phyloP scores from a whole-genome alignment of 2,797 vertebrate genomes.

The Trachops cirrhosus region DNA sequence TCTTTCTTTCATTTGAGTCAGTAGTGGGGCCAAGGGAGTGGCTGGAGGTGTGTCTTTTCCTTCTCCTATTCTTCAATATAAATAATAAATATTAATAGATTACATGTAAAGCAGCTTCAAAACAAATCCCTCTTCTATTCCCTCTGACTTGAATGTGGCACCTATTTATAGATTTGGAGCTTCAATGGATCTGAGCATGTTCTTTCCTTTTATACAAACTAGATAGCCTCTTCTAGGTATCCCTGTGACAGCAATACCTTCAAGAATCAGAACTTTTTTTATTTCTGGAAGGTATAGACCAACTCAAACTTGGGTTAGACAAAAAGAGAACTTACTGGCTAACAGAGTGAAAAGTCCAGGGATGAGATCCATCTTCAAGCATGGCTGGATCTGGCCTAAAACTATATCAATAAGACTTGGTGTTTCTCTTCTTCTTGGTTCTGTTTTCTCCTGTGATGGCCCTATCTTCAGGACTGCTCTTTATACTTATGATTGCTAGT shows the following conservation, averaged over 20 bases:
- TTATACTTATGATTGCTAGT: not conserved
- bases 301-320: not conserved
- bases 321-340: not conserved
- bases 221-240: not conserved
- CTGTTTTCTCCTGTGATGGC: not conserved
- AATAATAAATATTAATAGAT: not conserved
- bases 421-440: not conserved
- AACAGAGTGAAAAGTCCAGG: not conserved
- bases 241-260: not conserved
- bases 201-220: not conserved
- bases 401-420: not conserved
- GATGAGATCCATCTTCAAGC: not conserved
- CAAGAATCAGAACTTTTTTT: not conserved
- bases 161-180: not conserved
- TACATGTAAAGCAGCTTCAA: slow-evolving; percentile 18
- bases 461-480: not conserved
- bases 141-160: not conserved
- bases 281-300: not conserved
- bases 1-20: not conserved
- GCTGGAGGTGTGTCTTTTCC: not conserved
- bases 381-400: not conserved
- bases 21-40: not conserved
- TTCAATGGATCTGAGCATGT: not conserved
- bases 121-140: not conserved
- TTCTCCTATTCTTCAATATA: not conserved